phyloP scores from a whole-genome alignment of 1,140 invertebrate species.

The Ericerus pela region DNA sequence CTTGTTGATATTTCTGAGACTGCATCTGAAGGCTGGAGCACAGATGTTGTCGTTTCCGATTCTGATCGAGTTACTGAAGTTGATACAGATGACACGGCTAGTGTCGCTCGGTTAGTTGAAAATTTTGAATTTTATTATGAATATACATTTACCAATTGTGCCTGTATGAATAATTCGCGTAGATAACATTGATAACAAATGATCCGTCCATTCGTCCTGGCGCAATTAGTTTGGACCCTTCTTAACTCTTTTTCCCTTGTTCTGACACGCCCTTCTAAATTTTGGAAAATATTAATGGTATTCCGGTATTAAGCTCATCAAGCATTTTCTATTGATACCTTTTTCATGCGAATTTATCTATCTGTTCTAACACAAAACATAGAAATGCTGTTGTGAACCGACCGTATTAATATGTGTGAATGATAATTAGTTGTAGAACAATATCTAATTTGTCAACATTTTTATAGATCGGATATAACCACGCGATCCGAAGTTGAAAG shows the following conservation, averaged over 20 bases:
- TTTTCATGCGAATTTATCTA: no score
- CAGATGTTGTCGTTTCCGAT: conserved; percentile 87
- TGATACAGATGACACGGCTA: conserved; percentile 62
- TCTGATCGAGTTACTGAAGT: conserved; percentile 82
- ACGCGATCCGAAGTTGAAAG: conserved; percentile 44
- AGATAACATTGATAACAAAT: background rate
- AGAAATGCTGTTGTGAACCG: no score
- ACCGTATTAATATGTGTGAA: background rate
- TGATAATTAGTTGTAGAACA: background rate
- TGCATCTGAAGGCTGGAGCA: conserved; percentile 92
- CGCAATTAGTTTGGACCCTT: background rate
- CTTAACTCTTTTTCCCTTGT: background rate
- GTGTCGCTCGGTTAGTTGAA: conserved; percentile 42
- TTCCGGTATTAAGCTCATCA: no score
- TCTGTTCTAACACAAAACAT: no score
- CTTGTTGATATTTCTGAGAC: conserved; percentile 68
- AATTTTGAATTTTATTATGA: background rate
- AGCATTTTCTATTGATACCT: no score
- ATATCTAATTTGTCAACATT: conserved; percentile 2
- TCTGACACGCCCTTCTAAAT: no score
- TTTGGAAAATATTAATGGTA: no score
- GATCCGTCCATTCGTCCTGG: no score
- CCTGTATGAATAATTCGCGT: background rate
- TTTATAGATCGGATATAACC: conserved; percentile 49
- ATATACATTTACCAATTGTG: background rate